Base-by-base conservation (phyloP, 1,140 invertebrate genomes). In the Lineus longissimus region DNA sequence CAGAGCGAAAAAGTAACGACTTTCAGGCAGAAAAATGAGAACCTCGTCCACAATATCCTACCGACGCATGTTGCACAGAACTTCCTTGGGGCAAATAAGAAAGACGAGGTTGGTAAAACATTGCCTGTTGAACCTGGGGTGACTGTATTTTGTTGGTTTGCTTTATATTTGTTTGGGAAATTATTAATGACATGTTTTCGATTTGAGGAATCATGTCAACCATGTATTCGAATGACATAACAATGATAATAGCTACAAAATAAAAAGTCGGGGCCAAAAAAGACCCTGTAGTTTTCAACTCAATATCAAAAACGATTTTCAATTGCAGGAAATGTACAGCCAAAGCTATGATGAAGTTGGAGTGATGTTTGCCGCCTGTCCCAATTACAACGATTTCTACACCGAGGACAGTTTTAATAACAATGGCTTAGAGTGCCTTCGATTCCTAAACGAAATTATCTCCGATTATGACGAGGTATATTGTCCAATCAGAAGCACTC, bases 31-130 rank as follows among this genome's bases (percentile, higher is more conserved):
- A 86, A 93, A 64, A 97, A 96, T 78, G 92, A 93, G 78, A 90
- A 91, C 27, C 84, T 97, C 2, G 82, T 97, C 23, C 93, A 93
- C 81, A 97, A 97, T 82, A 86, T 97, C 66, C 84, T 97, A 31
- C 94, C 94, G 15, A 87, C 90, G 51, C 93, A 94, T 82, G 94
- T 97, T 41, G 93, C 93, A 47, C 90, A 89, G 43, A 91, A 96
- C 81, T 96, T 98, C 82, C 83, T 96, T 56, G 91, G 73, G 9
- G 69, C 64, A 22, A 72, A 76, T 30, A 66, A 76, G 61, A 65
- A 73, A 25, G 69, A 75, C 60, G 76, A 77, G 54, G 81, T 82
- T 65, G 62, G 68, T 59, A 91, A 94, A 2, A 40, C n/a, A 54
- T 25, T 15, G 29, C 15, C n/a, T n/a, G n/a, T n/a, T n/a, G n/a